Evolutionary conservation across 2,113 vertebrate genomes (phyloP).

Genomic region (Colinus virginianus): DNA sequence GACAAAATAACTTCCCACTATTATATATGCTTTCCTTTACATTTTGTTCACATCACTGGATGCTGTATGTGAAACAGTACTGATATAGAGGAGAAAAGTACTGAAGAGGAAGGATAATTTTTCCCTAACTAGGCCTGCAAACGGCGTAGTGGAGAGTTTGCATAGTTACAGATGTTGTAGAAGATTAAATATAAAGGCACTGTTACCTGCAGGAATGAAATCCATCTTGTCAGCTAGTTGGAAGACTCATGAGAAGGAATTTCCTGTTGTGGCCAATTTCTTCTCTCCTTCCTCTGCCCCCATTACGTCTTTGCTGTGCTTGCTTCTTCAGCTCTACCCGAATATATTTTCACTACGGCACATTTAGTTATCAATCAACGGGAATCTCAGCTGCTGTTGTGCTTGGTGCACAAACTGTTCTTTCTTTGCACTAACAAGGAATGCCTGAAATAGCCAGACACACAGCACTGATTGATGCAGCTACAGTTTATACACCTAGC

Average conservation of each 20-base stretch:
- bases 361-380: slow-evolving; percentile 77
- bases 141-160: neutral
- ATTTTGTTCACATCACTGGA: neutral
- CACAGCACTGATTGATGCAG: slow-evolving; percentile 78
- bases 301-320: slow-evolving; percentile 53
- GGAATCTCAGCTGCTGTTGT: slow-evolving; percentile 73
- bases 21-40: neutral
- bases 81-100: neutral
- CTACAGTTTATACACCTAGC: slow-evolving; percentile 72
- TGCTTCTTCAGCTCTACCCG: slow-evolving; percentile 19
- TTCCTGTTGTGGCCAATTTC: slow-evolving; percentile 73
- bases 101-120: neutral
- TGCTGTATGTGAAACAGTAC: neutral
- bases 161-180: neutral
- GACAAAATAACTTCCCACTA: neutral
- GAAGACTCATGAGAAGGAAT: slow-evolving; percentile 69
- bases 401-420: slow-evolving; percentile 73
- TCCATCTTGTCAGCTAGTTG: slow-evolving; percentile 63
- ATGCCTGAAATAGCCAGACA: slow-evolving; percentile 78
- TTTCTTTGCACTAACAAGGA: slow-evolving; percentile 78
- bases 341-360: slow-evolving; percentile 69
- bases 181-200: slow-evolving; percentile 51
- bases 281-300: slow-evolving; percentile 43
- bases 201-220: slow-evolving; percentile 64
- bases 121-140: neutral